phyloP scores from a whole-genome alignment of 2,113 vertebrate species.

The Urocynchramus pylzowi region DNA sequence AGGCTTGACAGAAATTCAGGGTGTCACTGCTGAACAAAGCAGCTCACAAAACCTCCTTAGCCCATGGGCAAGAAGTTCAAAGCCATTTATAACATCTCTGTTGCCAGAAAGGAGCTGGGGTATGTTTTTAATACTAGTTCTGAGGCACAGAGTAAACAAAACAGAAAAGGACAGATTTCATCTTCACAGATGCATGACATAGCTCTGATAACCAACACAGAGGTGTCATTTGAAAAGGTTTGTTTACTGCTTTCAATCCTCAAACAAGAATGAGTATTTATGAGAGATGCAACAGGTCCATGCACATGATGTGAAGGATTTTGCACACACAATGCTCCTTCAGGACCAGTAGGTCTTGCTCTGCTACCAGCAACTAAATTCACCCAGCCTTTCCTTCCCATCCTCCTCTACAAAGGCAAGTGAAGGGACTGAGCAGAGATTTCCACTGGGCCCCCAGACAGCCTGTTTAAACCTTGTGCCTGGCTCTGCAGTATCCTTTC shows the following conservation, averaged over 20 bases:
- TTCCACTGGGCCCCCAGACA: too few relatives aligned
- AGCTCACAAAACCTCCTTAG: background rate
- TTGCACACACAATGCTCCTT: background rate
- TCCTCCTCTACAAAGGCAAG: background rate
- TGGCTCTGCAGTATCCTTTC: background rate
- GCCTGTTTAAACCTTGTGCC: background rate
- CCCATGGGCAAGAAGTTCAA: background rate
- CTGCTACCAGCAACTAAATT: background rate
- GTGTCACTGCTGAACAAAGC: background rate
- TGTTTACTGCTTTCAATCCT: background rate
- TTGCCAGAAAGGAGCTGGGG: background rate
- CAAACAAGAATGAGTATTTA: background rate
- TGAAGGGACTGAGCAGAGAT: background rate
- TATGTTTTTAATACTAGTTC: background rate
- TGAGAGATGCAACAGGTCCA: background rate
- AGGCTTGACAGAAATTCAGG: background rate
- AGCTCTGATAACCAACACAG: background rate
- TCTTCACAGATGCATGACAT: background rate
- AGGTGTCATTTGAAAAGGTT: background rate
- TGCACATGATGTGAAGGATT: accelerated
- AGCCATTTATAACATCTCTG: background rate
- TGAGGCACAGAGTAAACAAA: background rate
- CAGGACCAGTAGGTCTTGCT: background rate
- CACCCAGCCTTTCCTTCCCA: background rate
- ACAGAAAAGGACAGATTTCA: background rate